Evolutionary conservation across 2,113 vertebrate genomes (phyloP).

Genomic region (Psettodes erumei): DNA sequence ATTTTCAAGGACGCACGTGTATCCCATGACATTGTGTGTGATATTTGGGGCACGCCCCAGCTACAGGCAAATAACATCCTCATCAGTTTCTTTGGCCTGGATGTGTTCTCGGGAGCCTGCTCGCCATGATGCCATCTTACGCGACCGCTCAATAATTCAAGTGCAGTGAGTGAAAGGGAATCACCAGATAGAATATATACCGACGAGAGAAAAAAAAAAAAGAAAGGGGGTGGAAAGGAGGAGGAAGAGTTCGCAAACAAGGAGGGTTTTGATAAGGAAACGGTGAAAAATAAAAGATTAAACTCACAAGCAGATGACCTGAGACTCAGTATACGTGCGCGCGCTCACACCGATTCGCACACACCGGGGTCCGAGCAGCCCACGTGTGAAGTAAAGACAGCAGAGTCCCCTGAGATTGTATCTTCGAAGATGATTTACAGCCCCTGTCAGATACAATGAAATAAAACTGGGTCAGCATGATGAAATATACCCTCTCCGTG

Average conservation of each 20-base stretch:
- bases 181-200: conserved; percentile 28
- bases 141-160: conserved; percentile 61
- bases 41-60: conserved; percentile 70
- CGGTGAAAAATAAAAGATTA: conserved; percentile 16
- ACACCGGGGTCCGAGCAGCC: conserved; percentile 27
- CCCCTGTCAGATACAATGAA: conserved; percentile 63
- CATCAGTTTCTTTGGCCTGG: conserved; percentile 73
- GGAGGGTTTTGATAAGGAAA: conserved; percentile 3
- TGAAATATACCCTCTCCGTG: conserved; percentile 59
- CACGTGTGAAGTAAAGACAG: conserved; percentile 64
- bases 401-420: conserved; percentile 53
- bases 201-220: neutral
- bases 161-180: conserved; percentile 44
- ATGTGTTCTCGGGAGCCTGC: conserved; percentile 58
- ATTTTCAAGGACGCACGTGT: conserved; percentile 77
- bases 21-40: conserved; percentile 67
- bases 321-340: conserved; percentile 33
- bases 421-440: conserved; percentile 73
- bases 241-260: neutral
- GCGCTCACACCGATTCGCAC: conserved; percentile 18
- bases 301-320: neutral
- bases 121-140: conserved; percentile 38
- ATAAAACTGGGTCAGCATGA: conserved; percentile 74
- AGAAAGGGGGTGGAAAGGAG: neutral
- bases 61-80: conserved; percentile 66